Conservation (phyloP, 2,888 invertebrate genomes). For the Platycheirus albimanus region DNA sequence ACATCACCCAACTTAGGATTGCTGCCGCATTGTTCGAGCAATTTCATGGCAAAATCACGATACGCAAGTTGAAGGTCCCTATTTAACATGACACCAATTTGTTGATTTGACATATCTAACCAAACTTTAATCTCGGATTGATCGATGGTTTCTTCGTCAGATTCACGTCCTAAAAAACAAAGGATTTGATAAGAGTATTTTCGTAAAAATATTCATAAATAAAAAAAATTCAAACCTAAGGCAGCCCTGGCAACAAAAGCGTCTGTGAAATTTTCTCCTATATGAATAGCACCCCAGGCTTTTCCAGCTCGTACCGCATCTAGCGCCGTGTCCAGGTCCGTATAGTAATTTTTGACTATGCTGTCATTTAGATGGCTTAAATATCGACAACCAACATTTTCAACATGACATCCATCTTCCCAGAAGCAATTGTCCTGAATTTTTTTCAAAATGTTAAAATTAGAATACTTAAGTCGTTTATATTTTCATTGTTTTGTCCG, state of each 20-base stretch:
- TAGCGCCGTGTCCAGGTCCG: slow-evolving; percentile 86
- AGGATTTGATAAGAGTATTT: too few relatives aligned
- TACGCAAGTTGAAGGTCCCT: slow-evolving; percentile 93
- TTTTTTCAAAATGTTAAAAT: background rate
- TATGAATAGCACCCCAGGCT: slow-evolving; percentile 94
- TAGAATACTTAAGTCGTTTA: too few relatives aligned
- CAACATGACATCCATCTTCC: slow-evolving; percentile 87
- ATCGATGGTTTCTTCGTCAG: slow-evolving; percentile 93
- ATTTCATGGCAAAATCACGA: slow-evolving; percentile 90
- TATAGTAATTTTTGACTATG: slow-evolving; percentile 88
- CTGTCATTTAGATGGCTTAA: slow-evolving; percentile 89
- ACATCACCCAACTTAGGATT: slow-evolving; percentile 94
- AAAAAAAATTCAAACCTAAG: slow-evolving; percentile 83
- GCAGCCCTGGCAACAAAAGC: slow-evolving; percentile 92
- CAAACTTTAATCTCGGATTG: slow-evolving; percentile 94
- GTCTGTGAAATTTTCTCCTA: slow-evolving; percentile 94
- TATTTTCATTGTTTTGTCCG: slow-evolving; percentile 13
- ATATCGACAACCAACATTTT: slow-evolving; percentile 91
- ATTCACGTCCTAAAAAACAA: slow-evolving; percentile 85
- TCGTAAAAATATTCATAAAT: too few relatives aligned
- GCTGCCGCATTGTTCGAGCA: slow-evolving; percentile 88
- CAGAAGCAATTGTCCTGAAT: slow-evolving; percentile 79
- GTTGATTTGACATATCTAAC: slow-evolving; percentile 98
- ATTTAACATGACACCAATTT: slow-evolving; percentile 95
- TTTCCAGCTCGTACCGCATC: slow-evolving; percentile 89